phyloP scores from a whole-genome alignment of 2,113 vertebrate genomes.

The Dromiciops gliroides region DNA sequence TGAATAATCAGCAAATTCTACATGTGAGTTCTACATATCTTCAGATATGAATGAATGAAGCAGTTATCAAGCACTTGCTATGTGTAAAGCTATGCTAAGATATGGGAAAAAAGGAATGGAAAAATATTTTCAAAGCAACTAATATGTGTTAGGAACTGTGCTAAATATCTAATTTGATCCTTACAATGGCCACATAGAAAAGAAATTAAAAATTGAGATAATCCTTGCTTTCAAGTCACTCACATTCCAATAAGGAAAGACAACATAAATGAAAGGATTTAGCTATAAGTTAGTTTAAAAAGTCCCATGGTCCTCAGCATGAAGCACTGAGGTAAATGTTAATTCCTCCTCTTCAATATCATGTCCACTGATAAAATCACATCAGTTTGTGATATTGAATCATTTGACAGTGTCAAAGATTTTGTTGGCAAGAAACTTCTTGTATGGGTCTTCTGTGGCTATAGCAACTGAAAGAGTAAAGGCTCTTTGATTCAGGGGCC shows the following conservation, averaged over 20 bases:
- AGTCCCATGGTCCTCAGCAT: background rate
- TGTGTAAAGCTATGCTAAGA: too few relatives aligned
- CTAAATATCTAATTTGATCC: background rate
- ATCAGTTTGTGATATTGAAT: background rate
- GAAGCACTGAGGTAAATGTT: background rate
- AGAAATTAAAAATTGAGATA: background rate
- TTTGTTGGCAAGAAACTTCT: background rate
- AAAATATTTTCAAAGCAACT: background rate
- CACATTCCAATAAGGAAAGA: background rate
- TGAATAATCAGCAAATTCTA: too few relatives aligned
- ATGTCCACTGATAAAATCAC: background rate
- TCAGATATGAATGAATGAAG: too few relatives aligned
- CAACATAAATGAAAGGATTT: background rate
- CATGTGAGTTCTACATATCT: too few relatives aligned
- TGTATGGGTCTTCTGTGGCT: background rate
- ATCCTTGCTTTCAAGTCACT: background rate
- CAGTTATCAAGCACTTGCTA: too few relatives aligned
- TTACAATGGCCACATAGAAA: background rate
- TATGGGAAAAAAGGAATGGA: background rate
- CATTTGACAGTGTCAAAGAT: background rate
- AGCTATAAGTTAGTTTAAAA: background rate
- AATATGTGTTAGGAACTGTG: background rate
- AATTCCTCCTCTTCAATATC: background rate
- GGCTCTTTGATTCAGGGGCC: background rate
- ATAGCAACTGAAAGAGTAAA: background rate